Evolutionary conservation across 2,797 vertebrate species (phyloP).

Genomic region (Peromyscus melanophrys): DNA sequence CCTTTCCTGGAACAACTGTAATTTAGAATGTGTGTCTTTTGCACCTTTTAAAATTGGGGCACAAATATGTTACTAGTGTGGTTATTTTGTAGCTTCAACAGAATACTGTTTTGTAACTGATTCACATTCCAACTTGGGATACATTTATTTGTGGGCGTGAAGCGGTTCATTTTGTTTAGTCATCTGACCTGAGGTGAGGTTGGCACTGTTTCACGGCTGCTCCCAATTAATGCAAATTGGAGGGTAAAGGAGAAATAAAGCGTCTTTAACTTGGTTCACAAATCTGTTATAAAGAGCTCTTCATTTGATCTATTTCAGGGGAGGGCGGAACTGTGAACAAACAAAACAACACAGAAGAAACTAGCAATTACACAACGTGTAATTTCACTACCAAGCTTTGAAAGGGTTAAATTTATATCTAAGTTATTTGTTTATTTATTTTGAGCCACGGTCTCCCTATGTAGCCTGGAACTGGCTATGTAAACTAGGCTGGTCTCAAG

Average conservation of each 20-base stretch:
- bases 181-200: slow-evolving; percentile 73
- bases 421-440: background rate
- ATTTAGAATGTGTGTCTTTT: slow-evolving; percentile 66
- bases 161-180: slow-evolving; percentile 78
- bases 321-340: slow-evolving; percentile 30
- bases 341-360: slow-evolving; percentile 55
- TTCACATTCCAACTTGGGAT: slow-evolving; percentile 81
- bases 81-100: slow-evolving; percentile 78
- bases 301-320: slow-evolving; percentile 31
- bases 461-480: background rate
- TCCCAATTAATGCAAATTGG: slow-evolving; percentile 82
- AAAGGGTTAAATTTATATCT: slow-evolving; percentile 26
- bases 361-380: slow-evolving; percentile 14
- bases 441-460: background rate
- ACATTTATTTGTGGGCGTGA: slow-evolving; percentile 80
- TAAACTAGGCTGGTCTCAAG: background rate
- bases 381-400: slow-evolving; percentile 45
- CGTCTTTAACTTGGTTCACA: slow-evolving; percentile 76
- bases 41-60: slow-evolving; percentile 65
- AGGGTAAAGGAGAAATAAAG: slow-evolving; percentile 82
- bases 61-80: slow-evolving; percentile 77
- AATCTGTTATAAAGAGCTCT: slow-evolving; percentile 79
- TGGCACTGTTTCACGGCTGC: slow-evolving; percentile 75
- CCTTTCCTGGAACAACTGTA: slow-evolving; percentile 50
- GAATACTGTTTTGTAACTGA: slow-evolving; percentile 74